Conservation (phyloP, 2,113 vertebrate species). For the Deroptyus accipitrinus region DNA sequence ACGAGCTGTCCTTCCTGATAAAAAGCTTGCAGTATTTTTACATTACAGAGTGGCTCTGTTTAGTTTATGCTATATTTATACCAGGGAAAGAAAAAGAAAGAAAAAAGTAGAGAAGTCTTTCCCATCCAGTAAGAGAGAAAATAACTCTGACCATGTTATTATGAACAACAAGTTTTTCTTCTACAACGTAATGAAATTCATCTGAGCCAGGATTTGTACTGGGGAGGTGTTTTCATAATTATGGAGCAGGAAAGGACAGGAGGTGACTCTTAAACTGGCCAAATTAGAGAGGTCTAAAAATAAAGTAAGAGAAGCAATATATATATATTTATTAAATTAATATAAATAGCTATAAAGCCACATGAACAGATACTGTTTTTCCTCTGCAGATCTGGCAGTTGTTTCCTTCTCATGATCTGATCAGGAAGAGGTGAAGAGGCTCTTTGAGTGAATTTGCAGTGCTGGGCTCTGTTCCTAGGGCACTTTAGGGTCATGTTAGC, state of each 20-base stretch:
- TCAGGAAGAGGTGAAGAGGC: conserved; percentile 36
- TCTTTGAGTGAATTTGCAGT: conserved; percentile 43
- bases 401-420: conserved; percentile 11
- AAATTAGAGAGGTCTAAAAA: conserved; percentile 60
- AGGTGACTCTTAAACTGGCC: conserved; percentile 33
- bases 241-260: not conserved
- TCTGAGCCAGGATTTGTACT: conserved; percentile 41
- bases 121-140: conserved; percentile 64
- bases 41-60: conserved; percentile 69
- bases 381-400: not conserved
- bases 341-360: not conserved
- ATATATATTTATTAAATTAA: not conserved
- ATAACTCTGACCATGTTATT: conserved; percentile 49
- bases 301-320: conserved; percentile 28
- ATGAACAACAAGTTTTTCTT: conserved; percentile 52
- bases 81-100: not conserved
- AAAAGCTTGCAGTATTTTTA: conserved; percentile 53
- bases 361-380: not conserved
- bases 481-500: conserved; percentile 43
- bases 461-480: conserved; percentile 36
- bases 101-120: conserved; percentile 36
- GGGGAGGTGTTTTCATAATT: conserved; percentile 46
- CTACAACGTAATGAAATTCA: conserved; percentile 47
- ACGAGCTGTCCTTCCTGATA: conserved; percentile 59
- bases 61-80: conserved; percentile 60